Evolutionary conservation across 2,797 vertebrate species (phyloP).

Genomic region (Catamblyrhynchus diadema): DNA sequence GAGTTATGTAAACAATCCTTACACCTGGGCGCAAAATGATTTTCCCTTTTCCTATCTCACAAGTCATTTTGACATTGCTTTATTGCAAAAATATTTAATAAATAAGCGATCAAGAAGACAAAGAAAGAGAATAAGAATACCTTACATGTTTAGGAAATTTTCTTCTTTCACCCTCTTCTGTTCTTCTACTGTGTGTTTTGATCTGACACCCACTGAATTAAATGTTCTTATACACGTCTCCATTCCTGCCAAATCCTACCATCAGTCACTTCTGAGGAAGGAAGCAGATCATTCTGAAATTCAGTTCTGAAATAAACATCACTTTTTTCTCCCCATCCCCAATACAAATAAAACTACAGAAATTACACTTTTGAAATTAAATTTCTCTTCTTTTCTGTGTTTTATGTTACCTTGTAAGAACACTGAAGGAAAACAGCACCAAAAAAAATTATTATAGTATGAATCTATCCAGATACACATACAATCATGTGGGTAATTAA

Average conservation of each 20-base stretch:
- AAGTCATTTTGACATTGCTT: not conserved
- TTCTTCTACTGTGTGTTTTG: not conserved
- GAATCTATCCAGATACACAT: not conserved
- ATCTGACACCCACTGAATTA: not conserved
- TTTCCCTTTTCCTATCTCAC: not conserved
- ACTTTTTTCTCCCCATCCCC: not conserved
- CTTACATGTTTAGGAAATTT: not conserved
- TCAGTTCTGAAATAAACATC: not conserved
- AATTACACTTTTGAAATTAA: not conserved
- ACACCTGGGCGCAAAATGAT: not conserved
- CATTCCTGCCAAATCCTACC: not conserved
- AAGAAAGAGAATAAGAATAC: not conserved
- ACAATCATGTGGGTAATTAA: not conserved
- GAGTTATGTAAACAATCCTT: not conserved
- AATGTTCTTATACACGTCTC: not conserved
- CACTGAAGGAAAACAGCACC: not conserved
- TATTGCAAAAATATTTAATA: not conserved
- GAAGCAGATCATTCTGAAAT: not conserved
- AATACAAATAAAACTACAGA: not conserved
- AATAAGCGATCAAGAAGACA: not conserved
- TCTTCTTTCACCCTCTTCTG: not conserved
- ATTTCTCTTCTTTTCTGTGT: not conserved
- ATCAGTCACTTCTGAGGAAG: not conserved
- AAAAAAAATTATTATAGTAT: not conserved
- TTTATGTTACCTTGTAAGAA: not conserved